Evolutionary conservation across 2,113 vertebrate genomes (phyloP).

Genomic region (Pluvianellus socialis): DNA sequence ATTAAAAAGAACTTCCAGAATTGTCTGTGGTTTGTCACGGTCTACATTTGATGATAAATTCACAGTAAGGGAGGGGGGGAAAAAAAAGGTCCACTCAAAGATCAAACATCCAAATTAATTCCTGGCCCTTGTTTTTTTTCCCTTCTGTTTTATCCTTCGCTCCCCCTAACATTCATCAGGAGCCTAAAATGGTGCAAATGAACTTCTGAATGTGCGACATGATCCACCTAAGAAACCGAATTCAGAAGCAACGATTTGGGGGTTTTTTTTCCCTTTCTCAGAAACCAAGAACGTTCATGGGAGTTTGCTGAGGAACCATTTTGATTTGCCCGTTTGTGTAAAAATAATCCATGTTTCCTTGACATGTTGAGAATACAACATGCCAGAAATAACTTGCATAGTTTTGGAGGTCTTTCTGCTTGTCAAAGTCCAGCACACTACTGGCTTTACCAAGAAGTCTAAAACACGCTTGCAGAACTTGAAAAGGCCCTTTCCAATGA

Average conservation of each 20-base stretch:
- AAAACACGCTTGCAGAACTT: not conserved
- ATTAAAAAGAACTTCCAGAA: not conserved
- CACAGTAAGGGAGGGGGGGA: not conserved
- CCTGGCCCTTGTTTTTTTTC: not conserved
- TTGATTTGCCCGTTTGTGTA: constrained; percentile 15
- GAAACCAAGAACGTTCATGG: not conserved
- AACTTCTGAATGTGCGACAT: not conserved
- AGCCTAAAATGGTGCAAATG: not conserved
- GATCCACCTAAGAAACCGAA: not conserved
- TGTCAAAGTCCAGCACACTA: not conserved
- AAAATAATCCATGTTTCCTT: constrained; percentile 46
- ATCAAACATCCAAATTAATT: not conserved
- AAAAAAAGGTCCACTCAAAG: not conserved
- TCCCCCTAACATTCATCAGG: not conserved
- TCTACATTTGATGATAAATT: not conserved
- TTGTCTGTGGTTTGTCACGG: not conserved
- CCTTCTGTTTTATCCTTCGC: not conserved
- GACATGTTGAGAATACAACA: constrained; percentile 19
- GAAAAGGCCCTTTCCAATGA: not conserved
- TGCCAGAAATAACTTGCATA: constrained; percentile 56
- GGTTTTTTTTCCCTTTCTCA: not conserved
- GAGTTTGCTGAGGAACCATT: not conserved
- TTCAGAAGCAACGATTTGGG: not conserved
- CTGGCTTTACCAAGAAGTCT: not conserved
- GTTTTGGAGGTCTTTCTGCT: constrained; percentile 29